Percentiles rank a stretch among this genome's conserved stretches.
These are phyloP conservation scores for Neotoxoptera formosana DNA, from an alignment of 1,140 invertebrate genomes.

Conservation along the genomic window DNA sequence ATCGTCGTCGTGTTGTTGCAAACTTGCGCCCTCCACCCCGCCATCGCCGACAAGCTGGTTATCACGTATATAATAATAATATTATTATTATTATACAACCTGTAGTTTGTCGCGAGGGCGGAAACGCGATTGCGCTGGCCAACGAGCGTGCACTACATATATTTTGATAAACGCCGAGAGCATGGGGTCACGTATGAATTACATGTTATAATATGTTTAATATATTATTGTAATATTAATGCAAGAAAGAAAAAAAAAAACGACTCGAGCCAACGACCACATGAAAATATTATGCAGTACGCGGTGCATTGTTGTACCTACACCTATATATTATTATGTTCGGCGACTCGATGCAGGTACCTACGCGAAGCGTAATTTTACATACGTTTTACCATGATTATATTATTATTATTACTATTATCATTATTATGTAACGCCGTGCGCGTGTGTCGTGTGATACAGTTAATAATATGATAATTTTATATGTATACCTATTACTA, in stretches of 20 bases:
- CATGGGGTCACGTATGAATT: not conserved
- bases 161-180: not conserved
- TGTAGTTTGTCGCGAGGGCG: not conserved
- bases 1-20: not conserved
- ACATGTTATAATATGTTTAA: not conserved
- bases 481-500: not conserved
- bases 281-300: not conserved
- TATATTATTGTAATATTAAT: not conserved
- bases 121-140: not conserved
- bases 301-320: not conserved
- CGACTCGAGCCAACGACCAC: not conserved
- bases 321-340: not conserved
- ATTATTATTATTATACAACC: not conserved
- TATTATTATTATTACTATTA: not conserved
- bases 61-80: no score
- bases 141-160: not conserved
- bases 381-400: not conserved
- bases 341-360: not conserved
- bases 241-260: not conserved
- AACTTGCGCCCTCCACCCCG: not conserved
- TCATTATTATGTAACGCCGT: not conserved
- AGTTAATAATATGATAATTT: not conserved
- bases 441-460: not conserved
- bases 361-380: not conserved
- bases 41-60: no score